Evolutionary conservation across 1,140 invertebrate species (phyloP).

Genomic region (Babylonia areolata): DNA sequence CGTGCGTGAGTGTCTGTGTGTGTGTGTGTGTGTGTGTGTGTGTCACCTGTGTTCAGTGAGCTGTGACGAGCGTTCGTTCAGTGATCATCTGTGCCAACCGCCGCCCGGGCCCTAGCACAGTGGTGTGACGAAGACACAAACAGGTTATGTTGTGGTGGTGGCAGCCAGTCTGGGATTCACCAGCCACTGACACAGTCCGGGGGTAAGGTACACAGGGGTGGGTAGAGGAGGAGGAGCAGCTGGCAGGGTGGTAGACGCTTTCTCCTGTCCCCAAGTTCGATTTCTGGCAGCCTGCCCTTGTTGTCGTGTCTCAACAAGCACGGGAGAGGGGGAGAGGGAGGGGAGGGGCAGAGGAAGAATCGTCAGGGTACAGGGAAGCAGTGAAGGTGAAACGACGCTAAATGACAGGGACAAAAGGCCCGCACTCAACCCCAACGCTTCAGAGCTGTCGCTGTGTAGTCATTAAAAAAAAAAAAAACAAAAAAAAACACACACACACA

Average conservation of each 20-base stretch:
- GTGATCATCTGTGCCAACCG: conserved; percentile 20
- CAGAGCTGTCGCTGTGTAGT: background rate
- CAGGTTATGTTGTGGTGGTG: too few species aligned
- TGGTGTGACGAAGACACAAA: too few species aligned
- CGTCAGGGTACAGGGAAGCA: too few species aligned
- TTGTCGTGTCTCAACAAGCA: background rate
- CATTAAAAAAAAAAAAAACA: background rate
- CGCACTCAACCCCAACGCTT: background rate
- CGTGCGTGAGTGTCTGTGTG: background rate
- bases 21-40: background rate
- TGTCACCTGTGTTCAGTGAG: conserved; percentile 29
- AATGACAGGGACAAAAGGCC: background rate
- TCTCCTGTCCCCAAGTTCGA: background rate
- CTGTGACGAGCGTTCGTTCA: background rate
- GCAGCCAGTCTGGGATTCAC: too few species aligned
- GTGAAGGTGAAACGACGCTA: background rate
- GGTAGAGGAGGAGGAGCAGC: background rate
- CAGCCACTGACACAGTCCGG: too few species aligned
- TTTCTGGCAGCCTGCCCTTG: background rate
- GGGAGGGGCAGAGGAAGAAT: too few species aligned
- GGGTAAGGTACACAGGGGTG: too few species aligned
- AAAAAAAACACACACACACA: background rate
- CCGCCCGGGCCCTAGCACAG: background rate
- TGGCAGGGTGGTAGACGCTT: background rate
- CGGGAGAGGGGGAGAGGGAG: background rate